Percentiles rank a stretch among this genome's conserved stretches.
Conservation (phyloP, 2,888 invertebrate species). For the Galeruca laticollis region DNA sequence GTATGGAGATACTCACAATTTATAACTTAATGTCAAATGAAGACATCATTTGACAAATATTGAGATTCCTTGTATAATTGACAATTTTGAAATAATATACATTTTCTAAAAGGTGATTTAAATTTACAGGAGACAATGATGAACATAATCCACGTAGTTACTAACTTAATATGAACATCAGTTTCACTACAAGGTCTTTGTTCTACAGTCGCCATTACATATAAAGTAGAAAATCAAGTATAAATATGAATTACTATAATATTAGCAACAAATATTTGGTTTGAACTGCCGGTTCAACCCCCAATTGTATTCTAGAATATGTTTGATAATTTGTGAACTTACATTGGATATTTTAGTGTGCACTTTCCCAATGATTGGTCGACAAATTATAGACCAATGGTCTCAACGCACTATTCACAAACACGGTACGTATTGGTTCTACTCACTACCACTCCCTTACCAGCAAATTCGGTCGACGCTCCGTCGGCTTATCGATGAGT, state of each 20-base stretch:
- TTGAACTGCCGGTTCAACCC: slow-evolving; percentile 61
- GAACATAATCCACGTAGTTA: slow-evolving; percentile 2
- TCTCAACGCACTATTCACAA: slow-evolving; percentile 78
- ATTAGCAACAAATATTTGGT: slow-evolving; percentile 53
- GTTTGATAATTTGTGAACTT: slow-evolving; percentile 80
- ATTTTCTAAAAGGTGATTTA: neutral
- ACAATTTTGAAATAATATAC: neutral
- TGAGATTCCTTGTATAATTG: neutral
- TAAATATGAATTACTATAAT: neutral
- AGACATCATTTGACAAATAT: slow-evolving; percentile 1
- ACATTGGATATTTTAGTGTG: slow-evolving; percentile 79
- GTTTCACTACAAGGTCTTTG: slow-evolving; percentile 42
- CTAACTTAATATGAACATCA: slow-evolving; percentile 15
- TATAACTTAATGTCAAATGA: neutral
- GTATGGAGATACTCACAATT: neutral
- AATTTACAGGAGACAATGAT: neutral
- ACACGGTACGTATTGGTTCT: slow-evolving; percentile 80
- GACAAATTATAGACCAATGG: slow-evolving; percentile 88
- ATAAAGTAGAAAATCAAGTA: slow-evolving; percentile 18
- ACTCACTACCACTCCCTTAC: slow-evolving; percentile 76
- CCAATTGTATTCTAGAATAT: slow-evolving; percentile 62
- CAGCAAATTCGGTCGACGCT: slow-evolving; percentile 65
- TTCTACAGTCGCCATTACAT: slow-evolving; percentile 43
- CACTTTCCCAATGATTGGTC: slow-evolving; percentile 92
- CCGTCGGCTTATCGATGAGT: slow-evolving; percentile 62